Conservation (phyloP, 2,113 vertebrate species). For the Rana temporaria region DNA sequence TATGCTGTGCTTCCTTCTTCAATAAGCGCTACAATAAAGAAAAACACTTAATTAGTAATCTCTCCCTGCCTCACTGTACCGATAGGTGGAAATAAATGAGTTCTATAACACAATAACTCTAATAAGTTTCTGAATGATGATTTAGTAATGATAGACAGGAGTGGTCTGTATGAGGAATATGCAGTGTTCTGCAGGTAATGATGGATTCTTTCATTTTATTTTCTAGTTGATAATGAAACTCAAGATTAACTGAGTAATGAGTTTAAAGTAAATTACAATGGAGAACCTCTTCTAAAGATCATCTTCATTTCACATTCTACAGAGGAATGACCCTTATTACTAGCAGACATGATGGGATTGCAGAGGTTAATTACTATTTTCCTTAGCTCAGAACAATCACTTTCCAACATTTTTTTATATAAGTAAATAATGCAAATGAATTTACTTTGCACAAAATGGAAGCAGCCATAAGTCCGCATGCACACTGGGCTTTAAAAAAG, state of each 20-base stretch:
- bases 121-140: conserved; percentile 13
- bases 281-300: background rate
- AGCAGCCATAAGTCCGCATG: too few relatives aligned
- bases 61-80: background rate
- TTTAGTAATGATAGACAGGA: background rate
- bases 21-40: background rate
- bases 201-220: conserved; percentile 30
- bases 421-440: too few relatives aligned
- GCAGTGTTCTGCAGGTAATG: background rate
- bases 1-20: too few relatives aligned
- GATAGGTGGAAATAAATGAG: conserved; percentile 33
- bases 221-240: background rate
- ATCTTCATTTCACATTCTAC: background rate
- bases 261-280: background rate
- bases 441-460: too few relatives aligned
- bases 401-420: too few relatives aligned
- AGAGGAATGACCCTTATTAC: background rate
- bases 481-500: too few relatives aligned
- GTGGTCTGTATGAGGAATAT: background rate
- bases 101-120: conserved; percentile 14
- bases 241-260: conserved; percentile 11
- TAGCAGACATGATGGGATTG: background rate
- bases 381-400: background rate
- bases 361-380: background rate
- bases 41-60: conserved; percentile 21